A percentile compares a stretch with the other conserved stretches of the same genome.
phyloP scores from a whole-genome alignment of 2,113 vertebrate genomes.

The Paradoxurus hermaphroditus region DNA sequence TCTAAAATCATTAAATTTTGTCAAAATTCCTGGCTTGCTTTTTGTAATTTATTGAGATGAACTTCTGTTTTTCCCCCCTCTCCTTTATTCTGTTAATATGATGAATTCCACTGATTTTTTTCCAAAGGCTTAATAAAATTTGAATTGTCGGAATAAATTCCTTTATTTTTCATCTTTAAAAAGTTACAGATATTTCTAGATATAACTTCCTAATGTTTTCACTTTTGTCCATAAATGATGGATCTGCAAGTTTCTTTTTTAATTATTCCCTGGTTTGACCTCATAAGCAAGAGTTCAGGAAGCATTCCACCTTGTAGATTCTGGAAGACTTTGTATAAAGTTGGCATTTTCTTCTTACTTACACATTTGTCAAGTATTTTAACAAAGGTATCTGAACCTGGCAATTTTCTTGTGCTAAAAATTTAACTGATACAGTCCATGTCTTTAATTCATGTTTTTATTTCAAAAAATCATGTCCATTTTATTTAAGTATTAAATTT shows the following conservation, averaged over 20 bases:
- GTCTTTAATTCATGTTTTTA: neutral
- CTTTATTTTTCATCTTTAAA: neutral
- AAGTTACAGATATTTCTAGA: neutral
- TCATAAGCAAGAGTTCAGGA: neutral
- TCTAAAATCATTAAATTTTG: neutral
- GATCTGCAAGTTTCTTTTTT: neutral
- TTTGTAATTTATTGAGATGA: neutral
- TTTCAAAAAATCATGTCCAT: neutral
- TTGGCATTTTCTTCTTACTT: neutral
- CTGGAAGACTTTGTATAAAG: neutral
- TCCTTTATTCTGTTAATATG: neutral
- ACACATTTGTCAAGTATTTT: neutral
- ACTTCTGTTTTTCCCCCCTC: neutral
- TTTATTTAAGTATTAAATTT: neutral
- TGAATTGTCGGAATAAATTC: neutral
- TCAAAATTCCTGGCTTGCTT: neutral
- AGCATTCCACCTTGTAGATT: neutral
- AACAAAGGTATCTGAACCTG: neutral
- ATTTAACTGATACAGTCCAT: neutral
- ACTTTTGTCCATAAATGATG: neutral
- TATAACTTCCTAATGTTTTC: too few species aligned
- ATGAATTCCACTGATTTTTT: neutral
- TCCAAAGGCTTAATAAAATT: neutral
- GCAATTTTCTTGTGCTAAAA: neutral
- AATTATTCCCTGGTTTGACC: neutral